These are phyloP conservation scores for Daphoenositta chrysoptera DNA, from an alignment of 2,113 vertebrate species.

Conservation along the genomic window DNA sequence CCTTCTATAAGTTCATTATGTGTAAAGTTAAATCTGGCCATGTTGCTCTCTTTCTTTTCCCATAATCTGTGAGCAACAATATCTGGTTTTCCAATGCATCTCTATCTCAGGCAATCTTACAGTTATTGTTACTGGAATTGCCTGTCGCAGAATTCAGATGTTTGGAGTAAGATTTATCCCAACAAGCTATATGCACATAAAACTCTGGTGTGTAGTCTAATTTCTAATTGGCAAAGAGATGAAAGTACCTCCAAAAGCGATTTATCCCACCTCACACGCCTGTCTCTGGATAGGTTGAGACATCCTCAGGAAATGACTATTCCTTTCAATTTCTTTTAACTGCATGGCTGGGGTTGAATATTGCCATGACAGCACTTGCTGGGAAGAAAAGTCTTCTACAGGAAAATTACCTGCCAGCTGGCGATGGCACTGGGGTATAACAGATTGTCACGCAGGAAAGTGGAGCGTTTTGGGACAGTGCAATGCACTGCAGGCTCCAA, in stretches of 20 bases:
- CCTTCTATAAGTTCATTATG: neutral
- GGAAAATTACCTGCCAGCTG: constrained; percentile 2
- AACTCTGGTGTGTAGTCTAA: neutral
- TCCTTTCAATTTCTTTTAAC: constrained; percentile 17
- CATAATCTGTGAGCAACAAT: neutral
- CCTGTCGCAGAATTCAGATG: neutral
- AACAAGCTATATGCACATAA: neutral
- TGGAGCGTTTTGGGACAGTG: neutral
- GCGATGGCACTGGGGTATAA: neutral
- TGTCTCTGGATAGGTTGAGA: neutral
- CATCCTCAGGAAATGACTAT: neutral
- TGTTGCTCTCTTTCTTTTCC: neutral
- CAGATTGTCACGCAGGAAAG: neutral
- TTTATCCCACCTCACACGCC: neutral
- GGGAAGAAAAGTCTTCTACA: neutral
- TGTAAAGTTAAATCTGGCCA: neutral
- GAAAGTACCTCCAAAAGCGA: neutral
- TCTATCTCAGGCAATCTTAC: neutral
- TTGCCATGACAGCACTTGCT: neutral
- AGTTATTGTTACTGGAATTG: neutral
- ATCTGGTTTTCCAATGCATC: neutral
- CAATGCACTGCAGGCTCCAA: neutral
- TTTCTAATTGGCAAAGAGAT: neutral
- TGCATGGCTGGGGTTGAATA: neutral
- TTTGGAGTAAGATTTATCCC: constrained; percentile 8